Evolutionary conservation across 2,797 vertebrate species (phyloP).

Genomic region (Arctocebus calabarensis): DNA sequence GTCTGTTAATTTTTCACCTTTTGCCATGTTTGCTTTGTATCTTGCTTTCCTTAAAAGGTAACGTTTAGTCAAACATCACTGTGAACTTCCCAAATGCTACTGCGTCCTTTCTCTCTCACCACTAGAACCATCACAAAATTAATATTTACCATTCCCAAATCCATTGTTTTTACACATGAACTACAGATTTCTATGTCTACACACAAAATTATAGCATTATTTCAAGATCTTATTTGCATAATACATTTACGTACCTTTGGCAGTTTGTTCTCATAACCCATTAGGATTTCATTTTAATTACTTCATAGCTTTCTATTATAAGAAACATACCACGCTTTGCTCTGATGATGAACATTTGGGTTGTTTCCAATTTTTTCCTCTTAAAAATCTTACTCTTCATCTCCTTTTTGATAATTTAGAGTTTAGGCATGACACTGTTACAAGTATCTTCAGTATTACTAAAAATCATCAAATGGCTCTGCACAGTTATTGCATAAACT

Average conservation of each 20-base stretch:
- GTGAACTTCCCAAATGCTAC: not conserved
- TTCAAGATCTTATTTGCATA: not conserved
- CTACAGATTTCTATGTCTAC: not conserved
- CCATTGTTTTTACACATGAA: not conserved
- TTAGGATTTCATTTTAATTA: not conserved
- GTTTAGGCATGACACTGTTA: not conserved
- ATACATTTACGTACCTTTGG: not conserved
- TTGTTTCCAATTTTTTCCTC: not conserved
- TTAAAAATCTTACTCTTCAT: not conserved
- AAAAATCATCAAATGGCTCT: not conserved
- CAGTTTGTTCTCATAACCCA: constrained; percentile 12
- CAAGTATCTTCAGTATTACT: not conserved
- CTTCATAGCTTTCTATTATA: not conserved
- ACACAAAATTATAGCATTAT: not conserved
- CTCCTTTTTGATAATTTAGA: not conserved
- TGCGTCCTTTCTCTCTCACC: not conserved
- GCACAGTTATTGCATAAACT: not conserved
- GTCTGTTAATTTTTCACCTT: not conserved
- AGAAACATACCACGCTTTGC: not conserved
- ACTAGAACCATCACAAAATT: not conserved
- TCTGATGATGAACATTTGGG: not conserved
- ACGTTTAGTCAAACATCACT: not conserved
- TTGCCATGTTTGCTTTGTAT: not conserved
- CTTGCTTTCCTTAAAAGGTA: not conserved
- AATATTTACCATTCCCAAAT: not conserved